Conservation (phyloP, 2,113 vertebrate species). For the Baryphthengus martii region DNA sequence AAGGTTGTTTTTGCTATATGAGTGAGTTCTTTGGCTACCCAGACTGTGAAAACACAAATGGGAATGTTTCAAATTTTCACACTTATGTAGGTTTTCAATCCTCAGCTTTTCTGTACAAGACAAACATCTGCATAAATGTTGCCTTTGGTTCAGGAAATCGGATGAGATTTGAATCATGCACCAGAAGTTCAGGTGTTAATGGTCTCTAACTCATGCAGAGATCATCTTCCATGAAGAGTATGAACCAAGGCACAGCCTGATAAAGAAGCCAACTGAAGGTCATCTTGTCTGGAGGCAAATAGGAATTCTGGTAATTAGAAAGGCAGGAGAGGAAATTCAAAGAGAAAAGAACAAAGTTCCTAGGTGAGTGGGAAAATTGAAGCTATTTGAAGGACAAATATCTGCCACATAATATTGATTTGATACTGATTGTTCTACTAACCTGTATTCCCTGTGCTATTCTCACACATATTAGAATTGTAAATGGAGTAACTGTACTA, state of each 20-base stretch:
- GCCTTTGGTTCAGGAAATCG: not conserved
- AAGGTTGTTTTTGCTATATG: not conserved
- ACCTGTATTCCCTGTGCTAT: not conserved
- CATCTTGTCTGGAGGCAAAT: not conserved
- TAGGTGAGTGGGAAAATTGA: not conserved
- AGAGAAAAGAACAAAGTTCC: not conserved
- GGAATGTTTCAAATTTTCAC: not conserved
- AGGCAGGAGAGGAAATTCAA: not conserved
- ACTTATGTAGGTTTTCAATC: not conserved
- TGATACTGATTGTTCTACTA: not conserved
- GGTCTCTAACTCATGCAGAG: not conserved
- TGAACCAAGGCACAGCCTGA: not conserved
- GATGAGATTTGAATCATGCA: not conserved
- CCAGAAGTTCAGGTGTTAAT: not conserved
- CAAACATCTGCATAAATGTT: not conserved
- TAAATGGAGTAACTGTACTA: not conserved
- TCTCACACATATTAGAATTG: not conserved
- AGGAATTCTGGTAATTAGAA: not conserved
- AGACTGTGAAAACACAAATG: not conserved
- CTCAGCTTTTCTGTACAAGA: not conserved
- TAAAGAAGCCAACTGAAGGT: not conserved
- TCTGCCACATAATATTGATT: not conserved
- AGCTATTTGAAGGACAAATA: not conserved
- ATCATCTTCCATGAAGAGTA: not conserved
- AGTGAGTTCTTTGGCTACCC: not conserved